Conservation (phyloP, 1,140 invertebrate species). For the Neodiprion pinetum region DNA sequence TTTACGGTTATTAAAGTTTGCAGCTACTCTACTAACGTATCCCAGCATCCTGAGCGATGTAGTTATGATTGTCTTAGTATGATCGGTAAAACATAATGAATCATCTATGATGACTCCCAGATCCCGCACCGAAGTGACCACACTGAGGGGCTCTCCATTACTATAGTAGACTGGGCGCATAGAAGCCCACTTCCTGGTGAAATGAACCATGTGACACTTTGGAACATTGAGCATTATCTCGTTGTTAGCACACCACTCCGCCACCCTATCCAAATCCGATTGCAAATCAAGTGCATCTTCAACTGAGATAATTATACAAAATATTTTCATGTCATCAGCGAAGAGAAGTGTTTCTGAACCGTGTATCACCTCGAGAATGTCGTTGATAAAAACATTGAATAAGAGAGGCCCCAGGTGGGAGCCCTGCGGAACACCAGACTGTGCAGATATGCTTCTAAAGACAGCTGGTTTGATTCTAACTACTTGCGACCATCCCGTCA, state of each 20-base stretch:
- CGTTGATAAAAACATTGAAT: constrained; percentile 18
- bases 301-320: constrained; percentile 3
- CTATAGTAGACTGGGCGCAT: neutral
- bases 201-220: constrained; percentile 18
- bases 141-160: neutral
- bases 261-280: constrained; percentile 3
- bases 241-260: constrained; percentile 16
- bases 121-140: neutral
- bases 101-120: no score
- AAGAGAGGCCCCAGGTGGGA: constrained; percentile 16
- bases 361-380: neutral
- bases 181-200: neutral
- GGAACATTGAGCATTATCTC: constrained; percentile 11
- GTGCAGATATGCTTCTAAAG: neutral
- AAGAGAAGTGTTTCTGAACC: constrained; percentile 12
- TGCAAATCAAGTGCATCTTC: constrained; percentile 16
- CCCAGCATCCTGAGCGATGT: no score
- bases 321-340: constrained; percentile 29
- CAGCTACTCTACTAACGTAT: no score
- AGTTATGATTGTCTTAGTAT: no score
- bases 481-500: neutral
- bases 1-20: no score
- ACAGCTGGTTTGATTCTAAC: neutral
- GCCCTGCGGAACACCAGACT: constrained; percentile 27
- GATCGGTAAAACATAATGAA: no score